These are phyloP conservation scores for Drosophila prosaltans DNA, from an alignment of 1,140 invertebrate species.

Conservation along the genomic window DNA sequence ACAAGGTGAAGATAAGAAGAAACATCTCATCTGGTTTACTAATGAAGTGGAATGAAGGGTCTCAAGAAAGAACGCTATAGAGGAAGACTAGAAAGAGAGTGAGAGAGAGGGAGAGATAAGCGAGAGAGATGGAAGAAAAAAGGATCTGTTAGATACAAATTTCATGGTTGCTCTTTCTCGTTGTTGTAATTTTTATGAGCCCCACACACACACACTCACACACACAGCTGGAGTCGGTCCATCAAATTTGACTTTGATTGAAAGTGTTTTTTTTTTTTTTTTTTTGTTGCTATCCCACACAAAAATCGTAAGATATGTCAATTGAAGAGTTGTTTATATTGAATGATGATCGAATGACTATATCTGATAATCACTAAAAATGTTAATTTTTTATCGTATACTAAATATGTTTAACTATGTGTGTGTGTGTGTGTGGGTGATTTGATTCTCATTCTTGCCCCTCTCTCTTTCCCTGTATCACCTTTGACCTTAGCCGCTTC, in stretches of 20 bases:
- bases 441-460: not conserved
- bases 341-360: conserved; percentile 9
- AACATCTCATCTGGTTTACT: conserved; percentile 13
- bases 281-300: conserved; percentile 3
- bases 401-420: not conserved
- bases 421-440: not conserved
- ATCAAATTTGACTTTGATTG: conserved; percentile 13
- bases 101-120: conserved; percentile 16
- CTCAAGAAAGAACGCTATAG: not conserved
- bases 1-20: conserved; percentile 4
- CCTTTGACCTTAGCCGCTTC: conserved; percentile 9
- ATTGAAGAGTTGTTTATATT: conserved; percentile 7
- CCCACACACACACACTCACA: conserved; percentile 26
- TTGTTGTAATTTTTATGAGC: conserved; percentile 6
- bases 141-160: conserved; percentile 65
- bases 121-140: conserved; percentile 14
- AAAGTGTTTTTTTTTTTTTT: not conserved
- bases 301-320: conserved; percentile 13
- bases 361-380: conserved; percentile 5
- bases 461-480: not conserved
- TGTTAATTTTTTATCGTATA: not conserved
- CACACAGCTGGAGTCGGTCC: conserved; percentile 66
- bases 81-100: not conserved
- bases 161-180: conserved; percentile 13
- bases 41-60: conserved; percentile 9